A percentile compares a stretch with the other conserved stretches of the same genome.
phyloP scores from a whole-genome alignment of 2,113 vertebrate species.

The Paramormyrops kingsleyae region DNA sequence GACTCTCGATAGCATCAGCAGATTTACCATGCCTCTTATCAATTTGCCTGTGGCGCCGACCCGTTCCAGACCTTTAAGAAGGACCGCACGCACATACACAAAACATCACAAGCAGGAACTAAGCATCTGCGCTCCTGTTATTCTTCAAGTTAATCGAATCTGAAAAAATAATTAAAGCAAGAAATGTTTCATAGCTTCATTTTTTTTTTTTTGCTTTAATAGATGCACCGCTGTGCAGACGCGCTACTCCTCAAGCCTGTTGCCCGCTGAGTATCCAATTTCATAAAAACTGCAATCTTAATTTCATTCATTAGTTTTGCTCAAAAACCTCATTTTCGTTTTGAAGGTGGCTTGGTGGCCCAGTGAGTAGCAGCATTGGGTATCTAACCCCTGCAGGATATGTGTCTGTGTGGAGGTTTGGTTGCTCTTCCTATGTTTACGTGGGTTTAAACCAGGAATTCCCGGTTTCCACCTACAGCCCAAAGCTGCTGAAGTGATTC shows the following conservation, averaged over 20 bases:
- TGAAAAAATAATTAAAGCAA: not conserved
- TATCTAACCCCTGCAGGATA: not conserved
- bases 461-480: not conserved
- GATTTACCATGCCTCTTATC: not conserved
- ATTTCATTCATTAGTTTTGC: not conserved
- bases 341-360: not conserved
- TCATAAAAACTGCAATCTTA: not conserved
- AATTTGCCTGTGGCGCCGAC: not conserved
- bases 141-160: not conserved
- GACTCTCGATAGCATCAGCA: not conserved
- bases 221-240: not conserved
- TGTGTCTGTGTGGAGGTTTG: not conserved
- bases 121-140: not conserved
- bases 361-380: not conserved
- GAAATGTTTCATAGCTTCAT: not conserved
- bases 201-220: not conserved
- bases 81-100: not conserved
- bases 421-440: not conserved
- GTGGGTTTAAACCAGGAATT: not conserved
- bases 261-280: not conserved
- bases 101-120: not conserved
- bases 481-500: not conserved
- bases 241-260: not conserved
- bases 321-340: not conserved
- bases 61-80: not conserved